Percentiles rank a stretch among this genome's conserved stretches.
phyloP scores from a whole-genome alignment of 2,797 vertebrate genomes.

The Coregonus sp. region DNA sequence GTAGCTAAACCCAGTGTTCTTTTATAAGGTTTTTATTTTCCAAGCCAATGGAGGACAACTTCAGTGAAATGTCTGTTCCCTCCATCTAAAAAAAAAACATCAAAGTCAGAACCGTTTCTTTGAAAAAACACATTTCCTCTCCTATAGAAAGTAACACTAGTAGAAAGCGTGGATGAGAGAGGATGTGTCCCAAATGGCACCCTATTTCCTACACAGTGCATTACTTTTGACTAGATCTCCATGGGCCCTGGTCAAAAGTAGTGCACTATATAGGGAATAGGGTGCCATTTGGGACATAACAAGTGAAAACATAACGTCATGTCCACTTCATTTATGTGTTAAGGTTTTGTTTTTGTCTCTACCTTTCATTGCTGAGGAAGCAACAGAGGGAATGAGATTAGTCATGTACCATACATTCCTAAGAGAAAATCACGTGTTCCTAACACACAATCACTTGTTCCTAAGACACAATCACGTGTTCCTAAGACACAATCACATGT shows the following conservation, averaged over 20 bases:
- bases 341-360: constrained; percentile 51
- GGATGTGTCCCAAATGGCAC: neutral
- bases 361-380: constrained; percentile 23
- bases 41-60: constrained; percentile 32
- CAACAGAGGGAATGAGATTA: constrained; percentile 45
- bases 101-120: neutral
- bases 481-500: constrained; percentile 10
- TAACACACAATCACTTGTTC: neutral
- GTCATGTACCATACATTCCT: constrained; percentile 12
- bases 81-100: constrained; percentile 5
- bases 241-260: no score
- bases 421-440: no score
- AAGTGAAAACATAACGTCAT: constrained; percentile 46
- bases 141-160: neutral
- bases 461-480: no score
- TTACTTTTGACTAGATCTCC: constrained; percentile 29
- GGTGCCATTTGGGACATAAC: constrained; percentile 27
- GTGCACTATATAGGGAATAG: no score
- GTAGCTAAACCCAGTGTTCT: constrained; percentile 27
- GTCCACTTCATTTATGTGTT: constrained; percentile 64
- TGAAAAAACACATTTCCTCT: neutral
- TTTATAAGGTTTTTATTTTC: constrained; percentile 39
- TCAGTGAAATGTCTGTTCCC: constrained; percentile 43
- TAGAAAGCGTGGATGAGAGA: neutral
- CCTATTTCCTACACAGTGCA: neutral